phyloP scores from a whole-genome alignment of 1,140 invertebrate genomes.

The Micrasema minimum region DNA sequence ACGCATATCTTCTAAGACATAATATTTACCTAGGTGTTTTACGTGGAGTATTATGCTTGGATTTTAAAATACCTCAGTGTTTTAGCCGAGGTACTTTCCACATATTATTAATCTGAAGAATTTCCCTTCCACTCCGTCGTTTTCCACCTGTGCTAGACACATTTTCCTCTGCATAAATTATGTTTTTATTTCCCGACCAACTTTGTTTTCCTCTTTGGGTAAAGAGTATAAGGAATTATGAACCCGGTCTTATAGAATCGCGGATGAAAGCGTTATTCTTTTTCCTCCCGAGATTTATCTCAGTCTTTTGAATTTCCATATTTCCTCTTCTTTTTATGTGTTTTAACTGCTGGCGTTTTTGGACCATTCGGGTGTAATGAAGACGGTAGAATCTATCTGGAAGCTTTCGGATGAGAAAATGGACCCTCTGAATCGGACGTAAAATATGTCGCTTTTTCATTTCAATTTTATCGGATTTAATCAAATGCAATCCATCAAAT shows the following conservation, averaged over 20 bases:
- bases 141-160: slow-evolving; percentile 19
- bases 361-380: slow-evolving; percentile 29
- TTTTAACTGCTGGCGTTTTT: slow-evolving; percentile 6
- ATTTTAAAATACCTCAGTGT: no score
- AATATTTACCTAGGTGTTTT: no score
- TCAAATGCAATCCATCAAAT: slow-evolving; percentile 11
- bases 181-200: slow-evolving; percentile 23
- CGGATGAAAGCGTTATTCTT: slow-evolving; percentile 29
- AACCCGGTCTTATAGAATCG: slow-evolving; percentile 25
- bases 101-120: neutral
- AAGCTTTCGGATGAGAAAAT: slow-evolving; percentile 14
- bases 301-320: slow-evolving; percentile 28
- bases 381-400: slow-evolving; percentile 4
- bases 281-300: slow-evolving; percentile 27
- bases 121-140: neutral
- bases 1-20: no score
- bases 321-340: neutral
- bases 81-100: no score
- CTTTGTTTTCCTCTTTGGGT: slow-evolving; percentile 16
- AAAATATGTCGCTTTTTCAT: slow-evolving; percentile 1
- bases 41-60: no score
- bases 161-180: slow-evolving; percentile 29
- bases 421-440: neutral
- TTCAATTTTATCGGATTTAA: neutral
- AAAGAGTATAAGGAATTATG: slow-evolving; percentile 22